These are phyloP conservation scores for Montipora efflorescens DNA, from an alignment of 64 coral and sea anemone species.

Conservation along the genomic window DNA sequence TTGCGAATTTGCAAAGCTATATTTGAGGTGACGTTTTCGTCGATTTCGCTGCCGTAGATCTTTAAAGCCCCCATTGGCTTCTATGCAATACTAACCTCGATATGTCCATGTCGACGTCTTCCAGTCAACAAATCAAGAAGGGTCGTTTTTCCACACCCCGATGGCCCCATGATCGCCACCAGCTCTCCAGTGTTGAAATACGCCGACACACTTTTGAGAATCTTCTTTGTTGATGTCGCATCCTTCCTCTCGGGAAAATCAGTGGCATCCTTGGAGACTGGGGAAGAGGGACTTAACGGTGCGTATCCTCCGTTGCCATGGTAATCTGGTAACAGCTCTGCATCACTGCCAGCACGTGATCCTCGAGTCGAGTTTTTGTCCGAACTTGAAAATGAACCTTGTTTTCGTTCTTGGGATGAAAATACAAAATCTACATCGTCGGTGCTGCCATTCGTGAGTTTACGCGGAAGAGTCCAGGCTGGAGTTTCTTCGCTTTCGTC, in stretches of 20 bases:
- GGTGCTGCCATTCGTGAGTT: not conserved
- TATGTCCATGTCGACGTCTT: slow-evolving; percentile 12
- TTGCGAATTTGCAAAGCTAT: too few relatives aligned
- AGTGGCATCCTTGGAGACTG: not conserved
- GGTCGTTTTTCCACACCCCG: slow-evolving; percentile 25
- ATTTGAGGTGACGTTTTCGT: too few relatives aligned
- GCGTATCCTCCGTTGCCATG: not conserved
- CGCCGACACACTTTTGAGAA: slow-evolving; percentile 36
- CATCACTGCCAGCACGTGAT: slow-evolving; percentile 26
- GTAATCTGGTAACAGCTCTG: not conserved
- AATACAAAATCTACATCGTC: not conserved
- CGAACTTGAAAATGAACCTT: not conserved
- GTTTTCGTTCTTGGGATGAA: not conserved
- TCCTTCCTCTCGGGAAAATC: not conserved
- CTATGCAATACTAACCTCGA: slow-evolving; percentile 2
- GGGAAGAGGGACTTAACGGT: too few relatives aligned
- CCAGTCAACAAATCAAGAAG: slow-evolving; percentile 37
- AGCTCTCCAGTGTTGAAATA: slow-evolving; percentile 44
- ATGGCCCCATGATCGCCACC: slow-evolving; percentile 35
- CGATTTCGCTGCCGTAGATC: too few relatives aligned
- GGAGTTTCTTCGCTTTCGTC: not conserved
- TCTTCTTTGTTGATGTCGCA: not conserved
- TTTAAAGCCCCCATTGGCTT: too few relatives aligned
- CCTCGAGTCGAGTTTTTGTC: not conserved
- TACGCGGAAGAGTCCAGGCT: not conserved